Percentiles rank a stretch among this genome's conserved stretches.
These are phyloP conservation scores for Pachliopta kotzebuea DNA, from an alignment of 2,888 invertebrate genomes.

Conservation along the genomic window DNA sequence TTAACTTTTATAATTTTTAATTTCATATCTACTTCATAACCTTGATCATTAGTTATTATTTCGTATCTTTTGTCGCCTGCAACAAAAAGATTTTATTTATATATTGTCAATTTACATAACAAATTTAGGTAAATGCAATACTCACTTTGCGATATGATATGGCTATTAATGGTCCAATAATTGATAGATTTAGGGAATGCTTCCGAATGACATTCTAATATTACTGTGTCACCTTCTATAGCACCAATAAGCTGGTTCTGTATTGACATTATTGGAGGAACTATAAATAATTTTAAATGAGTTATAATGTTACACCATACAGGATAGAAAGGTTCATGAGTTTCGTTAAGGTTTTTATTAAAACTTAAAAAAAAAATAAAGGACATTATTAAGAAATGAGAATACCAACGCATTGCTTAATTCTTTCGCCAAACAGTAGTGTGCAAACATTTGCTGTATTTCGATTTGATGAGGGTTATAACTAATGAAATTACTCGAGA, in stretches of 20 bases:
- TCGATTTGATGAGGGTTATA: too few species aligned
- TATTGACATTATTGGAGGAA: conserved; percentile 89
- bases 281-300: conserved; percentile 63
- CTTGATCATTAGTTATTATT: conserved; percentile 76
- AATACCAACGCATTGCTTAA: too few species aligned
- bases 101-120: not conserved
- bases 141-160: conserved; percentile 85
- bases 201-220: conserved; percentile 87
- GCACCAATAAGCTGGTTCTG: conserved; percentile 89
- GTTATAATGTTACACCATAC: too few species aligned
- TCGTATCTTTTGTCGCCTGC: conserved; percentile 78
- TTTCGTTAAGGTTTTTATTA: too few species aligned
- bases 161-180: conserved; percentile 88
- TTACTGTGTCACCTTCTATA: conserved; percentile 84
- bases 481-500: too few species aligned
- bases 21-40: conserved; percentile 87
- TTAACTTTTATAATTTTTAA: conserved; percentile 83
- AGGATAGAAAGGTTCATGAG: too few species aligned
- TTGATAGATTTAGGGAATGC: conserved; percentile 89
- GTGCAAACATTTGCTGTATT: too few species aligned
- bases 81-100: conserved; percentile 31
- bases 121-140: conserved; percentile 30
- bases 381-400: too few species aligned
- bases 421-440: too few species aligned
- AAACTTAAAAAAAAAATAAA: too few species aligned